Evolutionary conservation across 2,113 vertebrate genomes (phyloP).

Genomic region (Mobula hypostoma): DNA sequence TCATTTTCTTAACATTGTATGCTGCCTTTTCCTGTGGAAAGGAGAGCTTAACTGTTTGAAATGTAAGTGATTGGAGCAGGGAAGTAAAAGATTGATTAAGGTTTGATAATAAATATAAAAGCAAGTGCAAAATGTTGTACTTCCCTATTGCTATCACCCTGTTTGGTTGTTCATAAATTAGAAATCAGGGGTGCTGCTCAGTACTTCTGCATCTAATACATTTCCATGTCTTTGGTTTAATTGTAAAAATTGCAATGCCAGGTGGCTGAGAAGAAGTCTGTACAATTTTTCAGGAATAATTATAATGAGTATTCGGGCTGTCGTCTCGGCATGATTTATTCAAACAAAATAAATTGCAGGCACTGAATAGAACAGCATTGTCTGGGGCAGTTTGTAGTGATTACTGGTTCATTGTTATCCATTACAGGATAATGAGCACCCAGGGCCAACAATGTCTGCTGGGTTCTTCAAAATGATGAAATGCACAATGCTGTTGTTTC

Average conservation of each 20-base stretch:
- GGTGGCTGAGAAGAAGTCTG: background rate
- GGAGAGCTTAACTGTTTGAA: background rate
- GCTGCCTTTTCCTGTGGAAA: background rate
- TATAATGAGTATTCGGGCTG: background rate
- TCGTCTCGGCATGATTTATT: conserved; percentile 17
- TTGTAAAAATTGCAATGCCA: conserved; percentile 21
- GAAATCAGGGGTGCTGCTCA: background rate
- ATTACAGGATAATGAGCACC: conserved; percentile 15
- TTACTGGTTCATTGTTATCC: conserved; percentile 23
- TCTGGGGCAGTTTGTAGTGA: conserved; percentile 25
- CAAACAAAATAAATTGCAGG: conserved; percentile 24
- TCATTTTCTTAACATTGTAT: background rate
- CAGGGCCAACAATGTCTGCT: background rate
- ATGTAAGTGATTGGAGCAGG: background rate
- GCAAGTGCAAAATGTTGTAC: background rate
- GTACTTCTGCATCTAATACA: background rate
- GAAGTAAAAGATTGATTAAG: background rate
- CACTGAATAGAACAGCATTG: conserved; percentile 27
- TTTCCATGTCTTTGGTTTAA: background rate
- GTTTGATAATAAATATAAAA: background rate
- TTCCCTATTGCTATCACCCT: background rate
- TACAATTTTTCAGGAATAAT: conserved; percentile 29
- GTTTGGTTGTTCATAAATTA: conserved; percentile 6
- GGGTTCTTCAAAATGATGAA: background rate
- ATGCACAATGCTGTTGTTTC: background rate